These are phyloP conservation scores for Tursiops truncatus DNA, from an alignment of 2,113 vertebrate species.

Conservation along the genomic window DNA sequence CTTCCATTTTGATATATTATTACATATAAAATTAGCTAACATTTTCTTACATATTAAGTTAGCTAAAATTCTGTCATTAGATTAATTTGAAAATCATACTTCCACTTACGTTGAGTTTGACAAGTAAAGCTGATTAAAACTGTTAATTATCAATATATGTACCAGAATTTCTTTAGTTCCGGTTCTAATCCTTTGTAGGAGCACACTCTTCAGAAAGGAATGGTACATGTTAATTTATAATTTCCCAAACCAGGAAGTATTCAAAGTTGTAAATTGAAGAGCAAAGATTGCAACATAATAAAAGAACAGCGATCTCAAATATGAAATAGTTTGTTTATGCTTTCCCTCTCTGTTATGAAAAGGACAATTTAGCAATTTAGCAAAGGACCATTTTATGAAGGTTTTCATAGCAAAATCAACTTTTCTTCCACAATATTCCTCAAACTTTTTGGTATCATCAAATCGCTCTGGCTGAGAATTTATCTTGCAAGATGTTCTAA, in stretches of 20 bases:
- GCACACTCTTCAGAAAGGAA: background rate
- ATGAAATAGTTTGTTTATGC: background rate
- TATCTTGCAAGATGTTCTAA: background rate
- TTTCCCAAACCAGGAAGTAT: background rate
- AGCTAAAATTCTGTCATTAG: background rate
- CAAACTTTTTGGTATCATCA: background rate
- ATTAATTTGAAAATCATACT: conserved; percentile 29
- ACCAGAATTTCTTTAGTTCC: background rate
- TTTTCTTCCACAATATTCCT: background rate
- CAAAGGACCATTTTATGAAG: background rate
- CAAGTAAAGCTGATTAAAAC: background rate
- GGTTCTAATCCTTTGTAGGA: background rate
- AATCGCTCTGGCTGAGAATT: background rate
- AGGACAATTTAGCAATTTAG: background rate
- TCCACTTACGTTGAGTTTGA: background rate
- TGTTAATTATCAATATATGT: background rate
- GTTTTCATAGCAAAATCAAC: background rate
- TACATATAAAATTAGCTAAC: background rate
- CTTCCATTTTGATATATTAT: background rate
- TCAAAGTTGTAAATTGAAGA: background rate
- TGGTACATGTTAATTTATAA: background rate
- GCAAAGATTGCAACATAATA: background rate
- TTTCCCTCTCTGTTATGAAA: background rate
- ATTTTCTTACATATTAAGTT: background rate
- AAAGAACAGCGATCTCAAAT: background rate